A percentile compares a stretch with the other conserved stretches of the same genome.
These are phyloP conservation scores for Holothuria glaberrima DNA, from an alignment of 35 echinoderm and acorn worm species.

Conservation along the genomic window DNA sequence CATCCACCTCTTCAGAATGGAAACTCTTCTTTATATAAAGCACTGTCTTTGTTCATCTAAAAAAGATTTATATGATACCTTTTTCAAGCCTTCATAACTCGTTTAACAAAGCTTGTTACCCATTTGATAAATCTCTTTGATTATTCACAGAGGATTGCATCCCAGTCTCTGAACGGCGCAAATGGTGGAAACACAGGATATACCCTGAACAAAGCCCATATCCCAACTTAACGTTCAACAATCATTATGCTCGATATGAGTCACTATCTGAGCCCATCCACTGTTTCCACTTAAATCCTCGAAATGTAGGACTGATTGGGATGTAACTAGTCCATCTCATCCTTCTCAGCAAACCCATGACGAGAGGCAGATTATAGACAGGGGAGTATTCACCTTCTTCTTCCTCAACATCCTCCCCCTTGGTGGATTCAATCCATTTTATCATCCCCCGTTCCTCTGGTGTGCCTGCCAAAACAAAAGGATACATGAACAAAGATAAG, in stretches of 20 bases:
- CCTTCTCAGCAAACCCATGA: constrained; percentile 75
- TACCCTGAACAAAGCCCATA: neutral
- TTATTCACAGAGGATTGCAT: too few relatives aligned
- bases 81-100: too few relatives aligned
- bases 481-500: too few relatives aligned
- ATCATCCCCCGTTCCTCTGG: constrained; percentile 81
- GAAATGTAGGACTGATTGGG: constrained; percentile 91
- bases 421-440: constrained; percentile 68
- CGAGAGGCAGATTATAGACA: constrained; percentile 85
- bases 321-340: constrained; percentile 73
- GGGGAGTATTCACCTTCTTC: neutral
- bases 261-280: neutral
- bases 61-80: too few relatives aligned
- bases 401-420: constrained; percentile 1
- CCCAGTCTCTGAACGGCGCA: too few relatives aligned
- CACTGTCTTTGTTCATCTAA: too few relatives aligned
- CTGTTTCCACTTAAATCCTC: constrained; percentile 60
- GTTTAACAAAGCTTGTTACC: too few relatives aligned
- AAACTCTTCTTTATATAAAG: too few relatives aligned
- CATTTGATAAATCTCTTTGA: too few relatives aligned
- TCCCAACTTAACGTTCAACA: neutral
- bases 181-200: too few relatives aligned
- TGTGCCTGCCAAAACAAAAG: constrained; percentile 62
- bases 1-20: too few relatives aligned
- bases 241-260: too few relatives aligned